These are phyloP conservation scores for Orycteropus afer DNA, from an alignment of 2,113 vertebrate genomes.

Conservation along the genomic window DNA sequence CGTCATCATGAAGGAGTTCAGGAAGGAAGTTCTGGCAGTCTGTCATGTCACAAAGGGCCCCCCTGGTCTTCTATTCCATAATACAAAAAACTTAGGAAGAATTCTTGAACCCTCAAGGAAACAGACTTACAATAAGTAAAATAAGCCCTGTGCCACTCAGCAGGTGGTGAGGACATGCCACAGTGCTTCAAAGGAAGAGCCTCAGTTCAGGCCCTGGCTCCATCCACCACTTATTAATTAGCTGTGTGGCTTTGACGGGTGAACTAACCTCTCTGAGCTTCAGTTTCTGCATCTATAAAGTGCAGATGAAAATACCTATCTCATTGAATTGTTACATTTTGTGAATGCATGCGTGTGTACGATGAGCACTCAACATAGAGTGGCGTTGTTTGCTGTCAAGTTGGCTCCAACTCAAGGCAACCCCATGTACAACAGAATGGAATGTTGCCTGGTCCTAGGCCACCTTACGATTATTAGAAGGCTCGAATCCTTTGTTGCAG, in stretches of 20 bases:
- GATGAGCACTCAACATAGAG: not conserved
- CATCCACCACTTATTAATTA: too few species aligned
- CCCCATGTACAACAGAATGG: not conserved
- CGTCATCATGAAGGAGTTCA: not conserved
- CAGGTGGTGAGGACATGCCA: not conserved
- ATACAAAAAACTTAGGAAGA: not conserved
- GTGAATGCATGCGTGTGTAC: not conserved
- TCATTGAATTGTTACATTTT: not conserved
- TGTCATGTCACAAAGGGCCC: not conserved
- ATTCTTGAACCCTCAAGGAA: not conserved
- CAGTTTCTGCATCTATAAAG: not conserved
- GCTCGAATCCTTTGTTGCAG: too few species aligned
- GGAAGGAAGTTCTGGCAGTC: not conserved
- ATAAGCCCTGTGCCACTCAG: not conserved
- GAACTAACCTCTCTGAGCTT: conserved; percentile 10
- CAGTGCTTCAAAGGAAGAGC: not conserved
- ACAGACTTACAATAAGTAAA: not conserved
- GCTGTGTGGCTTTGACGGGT: not conserved
- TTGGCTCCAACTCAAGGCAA: not conserved
- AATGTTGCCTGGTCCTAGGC: not conserved
- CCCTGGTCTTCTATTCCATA: not conserved
- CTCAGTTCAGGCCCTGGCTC: not conserved
- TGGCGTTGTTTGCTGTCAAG: not conserved
- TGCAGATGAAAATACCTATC: not conserved
- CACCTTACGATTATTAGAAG: too few species aligned